phyloP scores from a whole-genome alignment of 2,113 vertebrate species.

The Micronycteris hirsuta region DNA sequence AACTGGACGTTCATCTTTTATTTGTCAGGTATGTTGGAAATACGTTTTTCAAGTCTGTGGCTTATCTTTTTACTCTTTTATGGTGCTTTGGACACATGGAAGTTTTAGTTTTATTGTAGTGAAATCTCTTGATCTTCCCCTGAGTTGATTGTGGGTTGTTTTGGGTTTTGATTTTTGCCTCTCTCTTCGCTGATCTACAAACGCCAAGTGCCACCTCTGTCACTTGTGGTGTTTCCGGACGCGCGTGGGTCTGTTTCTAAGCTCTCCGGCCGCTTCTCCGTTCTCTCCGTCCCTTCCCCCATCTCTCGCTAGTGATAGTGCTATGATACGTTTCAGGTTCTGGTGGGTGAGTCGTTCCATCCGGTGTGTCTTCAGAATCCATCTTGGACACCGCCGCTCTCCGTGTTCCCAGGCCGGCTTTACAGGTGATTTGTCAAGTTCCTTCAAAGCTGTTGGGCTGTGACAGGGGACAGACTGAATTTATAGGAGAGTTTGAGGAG shows the following conservation, averaged over 20 bases:
- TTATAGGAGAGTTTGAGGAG: not conserved
- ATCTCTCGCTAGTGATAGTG: not conserved
- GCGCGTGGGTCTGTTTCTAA: not conserved
- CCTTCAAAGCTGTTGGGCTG: not conserved
- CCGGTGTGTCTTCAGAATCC: not conserved
- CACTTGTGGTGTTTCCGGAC: not conserved
- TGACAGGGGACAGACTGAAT: not conserved
- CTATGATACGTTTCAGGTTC: not conserved
- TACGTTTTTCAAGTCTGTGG: not conserved
- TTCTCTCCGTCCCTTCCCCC: rapidly evolving
- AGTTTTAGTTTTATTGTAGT: not conserved
- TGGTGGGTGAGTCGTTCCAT: not conserved
- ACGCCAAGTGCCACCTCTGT: not conserved
- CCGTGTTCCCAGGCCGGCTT: not conserved
- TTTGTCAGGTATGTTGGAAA: not conserved
- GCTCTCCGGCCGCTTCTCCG: not conserved
- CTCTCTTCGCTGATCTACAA: not conserved
- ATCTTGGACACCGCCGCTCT: not conserved
- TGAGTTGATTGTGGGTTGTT: not conserved
- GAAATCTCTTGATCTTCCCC: not conserved
- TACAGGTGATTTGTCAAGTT: not conserved
- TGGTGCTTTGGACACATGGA: not conserved
- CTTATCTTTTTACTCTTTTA: not conserved
- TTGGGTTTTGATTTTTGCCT: no score
- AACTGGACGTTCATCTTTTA: not conserved